Evolutionary conservation across 2,888 invertebrate genomes (phyloP), one percentile per base, ranked within the genome.

Genomic region (Caenorhabditis wallacei): DNA sequence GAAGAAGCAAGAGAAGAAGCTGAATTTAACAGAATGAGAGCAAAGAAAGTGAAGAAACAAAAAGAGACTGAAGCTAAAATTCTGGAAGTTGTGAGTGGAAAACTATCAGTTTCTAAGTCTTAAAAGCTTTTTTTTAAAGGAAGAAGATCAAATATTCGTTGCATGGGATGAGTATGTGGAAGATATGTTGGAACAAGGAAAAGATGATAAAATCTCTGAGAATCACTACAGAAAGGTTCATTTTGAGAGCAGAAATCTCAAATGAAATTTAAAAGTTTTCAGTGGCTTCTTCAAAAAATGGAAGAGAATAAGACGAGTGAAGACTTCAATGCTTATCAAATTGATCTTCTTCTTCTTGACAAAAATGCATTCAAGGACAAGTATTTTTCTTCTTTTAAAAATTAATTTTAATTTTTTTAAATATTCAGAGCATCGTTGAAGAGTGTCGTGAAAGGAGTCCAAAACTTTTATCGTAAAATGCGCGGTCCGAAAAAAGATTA

Each of bases 231-330:
- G 61, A 37, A 71, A 71, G 71, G 71, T 71, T 37, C n/a, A 18
- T 26, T 46, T 43, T 63, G 35, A 35, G 10, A 35, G 35, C 16
- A 30, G 8, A 5, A 30, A 30, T 30, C n/a, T 22, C 43, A 43
- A 4, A 20, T 26, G 20, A 8, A 51, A 51, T 22, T 20, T 1
- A 26, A 40, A 48, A n/a, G 30, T 64, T 16, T 43, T 30, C 30
- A 78, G 69, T 78, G 78, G 78, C 69, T 78, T 10, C 20, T 35
- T 5, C 40, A 40, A 35, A 78, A 78, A 54, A 63, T 78, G 20
- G 78, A 78, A 16, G 63, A 61, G 56, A 78, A 78, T 63, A 5
- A 46, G 46, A 26, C 35, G 46, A 63, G n/a, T 48, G 46, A 48
- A 48, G 7, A 48, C n/a, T 78, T 69, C 69, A 69, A 69, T 59